Conservation (phyloP, 30 jellyfish, hydroid and myxozoan genomes). For the Calvadosia cruxmelitensis region DNA sequence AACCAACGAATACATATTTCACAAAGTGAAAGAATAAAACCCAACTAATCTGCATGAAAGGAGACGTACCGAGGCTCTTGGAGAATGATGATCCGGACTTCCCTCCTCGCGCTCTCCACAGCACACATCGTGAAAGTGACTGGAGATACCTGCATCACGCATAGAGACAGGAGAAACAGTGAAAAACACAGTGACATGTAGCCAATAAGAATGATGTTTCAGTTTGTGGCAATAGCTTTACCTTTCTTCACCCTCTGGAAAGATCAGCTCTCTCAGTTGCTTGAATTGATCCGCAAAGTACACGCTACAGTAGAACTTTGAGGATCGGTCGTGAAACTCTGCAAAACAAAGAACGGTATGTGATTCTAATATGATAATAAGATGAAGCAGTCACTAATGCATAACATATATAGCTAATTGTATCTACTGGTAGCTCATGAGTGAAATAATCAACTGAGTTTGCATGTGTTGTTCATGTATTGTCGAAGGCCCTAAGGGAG, state of each 20-base stretch:
- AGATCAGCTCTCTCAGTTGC: conserved; percentile 49
- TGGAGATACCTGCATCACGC: conserved; percentile 46
- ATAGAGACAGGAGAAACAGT: background rate
- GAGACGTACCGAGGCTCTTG: conserved; percentile 40
- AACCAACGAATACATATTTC: background rate
- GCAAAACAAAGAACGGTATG: background rate
- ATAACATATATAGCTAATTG: too few relatives aligned
- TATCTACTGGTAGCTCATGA: too few relatives aligned
- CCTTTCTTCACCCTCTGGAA: conserved; percentile 94
- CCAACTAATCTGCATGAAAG: background rate
- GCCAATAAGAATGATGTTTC: background rate
- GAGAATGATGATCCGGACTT: conserved; percentile 89
- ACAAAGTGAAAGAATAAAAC: background rate
- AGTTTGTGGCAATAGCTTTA: background rate
- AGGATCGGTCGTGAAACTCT: conserved; percentile 66
- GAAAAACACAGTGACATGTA: background rate
- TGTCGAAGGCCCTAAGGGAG: too few relatives aligned
- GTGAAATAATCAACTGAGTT: too few relatives aligned
- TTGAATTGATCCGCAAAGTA: conserved; percentile 80
- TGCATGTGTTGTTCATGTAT: too few relatives aligned
- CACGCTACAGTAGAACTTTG: conserved; percentile 76
- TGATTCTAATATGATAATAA: too few relatives aligned
- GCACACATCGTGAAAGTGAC: conserved; percentile 72
- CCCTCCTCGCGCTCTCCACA: conserved; percentile 89
- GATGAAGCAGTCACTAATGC: too few relatives aligned